Percentiles rank a stretch among this genome's conserved stretches.
phyloP scores from a whole-genome alignment of 2,888 invertebrate species.

The Melikaiella ostensackeni region DNA sequence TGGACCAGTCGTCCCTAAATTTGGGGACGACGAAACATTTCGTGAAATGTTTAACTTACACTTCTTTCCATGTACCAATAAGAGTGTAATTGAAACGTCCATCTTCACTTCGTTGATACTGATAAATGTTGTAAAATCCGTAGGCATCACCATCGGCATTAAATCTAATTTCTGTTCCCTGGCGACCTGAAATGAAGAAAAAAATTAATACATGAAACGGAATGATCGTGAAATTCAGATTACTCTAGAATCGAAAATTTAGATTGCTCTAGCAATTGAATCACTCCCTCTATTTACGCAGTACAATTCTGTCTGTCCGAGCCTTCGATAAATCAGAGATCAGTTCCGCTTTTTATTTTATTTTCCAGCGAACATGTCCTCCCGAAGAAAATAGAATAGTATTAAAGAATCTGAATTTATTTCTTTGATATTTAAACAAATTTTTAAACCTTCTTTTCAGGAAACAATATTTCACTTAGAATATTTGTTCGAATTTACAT shows the following conservation, averaged over 20 bases:
- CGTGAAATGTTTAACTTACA: constrained; percentile 3
- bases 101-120: constrained; percentile 80
- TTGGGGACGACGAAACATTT: too few relatives aligned
- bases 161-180: constrained; percentile 80
- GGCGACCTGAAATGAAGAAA: constrained; percentile 73
- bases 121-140: constrained; percentile 85
- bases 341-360: constrained; percentile 8
- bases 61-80: constrained; percentile 81
- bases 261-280: constrained; percentile 43
- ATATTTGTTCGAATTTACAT: too few relatives aligned
- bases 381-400: not conserved
- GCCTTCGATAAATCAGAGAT: constrained; percentile 23
- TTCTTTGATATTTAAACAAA: too few relatives aligned
- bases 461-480: too few relatives aligned
- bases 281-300: constrained; percentile 28
- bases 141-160: constrained; percentile 84
- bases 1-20: too few relatives aligned
- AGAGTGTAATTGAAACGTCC: constrained; percentile 80
- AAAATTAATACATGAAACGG: constrained; percentile 19
- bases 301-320: constrained; percentile 27
- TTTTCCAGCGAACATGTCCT: not conserved
- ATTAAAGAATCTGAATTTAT: too few relatives aligned
- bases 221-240: constrained; percentile 34
- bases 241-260: constrained; percentile 44
- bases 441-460: too few relatives aligned